These are phyloP conservation scores for Limonius californicus DNA, from an alignment of 1,140 invertebrate species.

Conservation along the genomic window DNA sequence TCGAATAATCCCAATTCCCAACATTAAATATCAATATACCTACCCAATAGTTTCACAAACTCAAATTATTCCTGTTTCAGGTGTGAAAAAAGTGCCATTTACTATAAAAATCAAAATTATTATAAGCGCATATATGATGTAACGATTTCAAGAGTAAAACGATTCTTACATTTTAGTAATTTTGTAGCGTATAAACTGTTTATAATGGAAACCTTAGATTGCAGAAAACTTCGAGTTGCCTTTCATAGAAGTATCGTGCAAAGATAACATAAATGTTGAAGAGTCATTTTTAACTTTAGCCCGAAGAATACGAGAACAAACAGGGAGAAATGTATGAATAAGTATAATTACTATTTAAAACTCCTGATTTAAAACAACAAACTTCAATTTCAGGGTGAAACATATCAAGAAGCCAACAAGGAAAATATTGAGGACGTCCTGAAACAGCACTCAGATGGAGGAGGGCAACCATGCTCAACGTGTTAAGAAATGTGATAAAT, in stretches of 20 bases:
- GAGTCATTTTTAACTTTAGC: conserved; percentile 79
- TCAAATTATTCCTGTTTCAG: no score
- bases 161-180: neutral
- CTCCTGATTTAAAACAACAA: no score
- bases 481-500: conserved; percentile 23
- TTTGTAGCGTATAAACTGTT: neutral
- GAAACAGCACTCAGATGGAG: conserved; percentile 32
- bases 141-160: no score
- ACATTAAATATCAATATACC: no score
- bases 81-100: no score
- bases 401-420: conserved; percentile 28
- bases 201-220: conserved; percentile 56
- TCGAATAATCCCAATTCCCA: no score
- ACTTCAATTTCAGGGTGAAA: conserved; percentile 31
- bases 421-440: conserved; percentile 28
- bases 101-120: no score
- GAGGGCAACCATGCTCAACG: conserved; percentile 31
- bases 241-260: conserved; percentile 90
- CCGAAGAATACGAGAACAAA: conserved; percentile 74
- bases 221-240: conserved; percentile 89
- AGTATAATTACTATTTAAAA: neutral
- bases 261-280: conserved; percentile 86
- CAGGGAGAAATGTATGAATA: conserved; percentile 64
- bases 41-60: no score
- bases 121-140: no score